Evolutionary conservation across 2,113 vertebrate genomes (phyloP), one percentile per base, ranked within the genome.

Genomic region (Brachyistius frenatus): DNA sequence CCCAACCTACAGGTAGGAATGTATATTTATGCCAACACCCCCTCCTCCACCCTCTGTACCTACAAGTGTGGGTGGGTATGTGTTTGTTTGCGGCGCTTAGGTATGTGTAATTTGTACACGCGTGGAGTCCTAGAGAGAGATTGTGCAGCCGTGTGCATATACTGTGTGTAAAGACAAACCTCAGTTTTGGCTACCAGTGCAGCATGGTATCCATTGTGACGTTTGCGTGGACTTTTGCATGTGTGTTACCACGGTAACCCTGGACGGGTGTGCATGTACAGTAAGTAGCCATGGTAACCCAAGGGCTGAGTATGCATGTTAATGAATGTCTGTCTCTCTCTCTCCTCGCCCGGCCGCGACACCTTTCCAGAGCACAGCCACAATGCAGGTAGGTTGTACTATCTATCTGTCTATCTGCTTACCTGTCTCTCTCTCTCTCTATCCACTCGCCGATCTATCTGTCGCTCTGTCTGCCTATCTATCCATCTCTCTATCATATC

Each of bases 301-400:
- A 64, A 87, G 85, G 90, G 90, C 88, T 97, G 95, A 97, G 98
- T 97, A 98, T 99, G 98, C 98, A 95, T 97, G 98, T 99, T 99
- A 98, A 98, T 98, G 96, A 98, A 98, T 99, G 97, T 99, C 96
- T 99, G 96, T 95, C 97, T 97, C 96, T 99, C 96, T 99, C 96
- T 98, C 95, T 98, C 96, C 97, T 96, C 96, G 96, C 96, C 95
- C 94, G 96, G 96, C 96, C 94, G 95, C 95, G 90, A 88, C 82
- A 81, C 90, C 92, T 95, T 96, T 95, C 84, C 98, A 98, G 98
- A 98, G 96, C 97, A 98, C 96, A 96, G 95, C 98, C 96, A 97
- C 96, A 96, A 96, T 86, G 97, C 97, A 99, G 98, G 98, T 99
- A 98, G 97, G 98, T 99, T 91, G 94, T 56, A 76, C 79, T 52